Evolutionary conservation across 2,113 vertebrate species (phyloP).

Genomic region (Crocuta crocuta): DNA sequence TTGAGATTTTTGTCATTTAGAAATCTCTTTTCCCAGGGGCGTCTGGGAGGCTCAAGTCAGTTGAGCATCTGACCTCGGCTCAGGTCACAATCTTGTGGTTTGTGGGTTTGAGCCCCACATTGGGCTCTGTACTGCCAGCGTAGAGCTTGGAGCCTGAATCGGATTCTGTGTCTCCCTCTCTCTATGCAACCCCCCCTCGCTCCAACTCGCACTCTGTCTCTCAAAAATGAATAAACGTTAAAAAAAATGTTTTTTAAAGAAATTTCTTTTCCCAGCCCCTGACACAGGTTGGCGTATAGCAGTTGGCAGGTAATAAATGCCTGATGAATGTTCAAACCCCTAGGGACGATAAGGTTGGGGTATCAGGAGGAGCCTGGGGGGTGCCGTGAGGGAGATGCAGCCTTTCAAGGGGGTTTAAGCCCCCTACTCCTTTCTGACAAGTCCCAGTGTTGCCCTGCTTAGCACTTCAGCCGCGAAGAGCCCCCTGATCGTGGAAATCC

Average conservation of each 20-base stretch:
- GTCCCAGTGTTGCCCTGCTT: neutral
- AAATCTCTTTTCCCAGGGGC: neutral
- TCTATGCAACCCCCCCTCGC: too few relatives aligned
- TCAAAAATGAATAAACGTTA: too few relatives aligned
- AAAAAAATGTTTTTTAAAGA: neutral
- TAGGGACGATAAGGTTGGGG: neutral
- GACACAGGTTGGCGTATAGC: neutral
- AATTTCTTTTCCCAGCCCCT: constrained; percentile 26
- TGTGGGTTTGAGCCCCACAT: too few relatives aligned
- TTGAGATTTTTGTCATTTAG: neutral
- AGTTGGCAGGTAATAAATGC: neutral
- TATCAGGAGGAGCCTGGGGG: neutral
- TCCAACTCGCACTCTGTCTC: too few relatives aligned
- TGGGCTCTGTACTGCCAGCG: too few relatives aligned
- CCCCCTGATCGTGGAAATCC: neutral
- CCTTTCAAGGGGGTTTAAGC: neutral
- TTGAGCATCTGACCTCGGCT: too few relatives aligned
- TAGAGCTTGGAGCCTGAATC: too few relatives aligned
- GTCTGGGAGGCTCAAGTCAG: too few relatives aligned
- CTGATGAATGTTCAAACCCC: neutral
- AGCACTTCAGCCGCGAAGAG: neutral
- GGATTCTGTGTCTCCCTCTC: too few relatives aligned
- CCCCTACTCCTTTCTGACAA: neutral
- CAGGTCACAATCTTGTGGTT: too few relatives aligned
- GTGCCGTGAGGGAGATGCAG: too few relatives aligned